Evolutionary conservation across 2,797 vertebrate genomes (phyloP).

Genomic region (Aeoliscus strigatus): DNA sequence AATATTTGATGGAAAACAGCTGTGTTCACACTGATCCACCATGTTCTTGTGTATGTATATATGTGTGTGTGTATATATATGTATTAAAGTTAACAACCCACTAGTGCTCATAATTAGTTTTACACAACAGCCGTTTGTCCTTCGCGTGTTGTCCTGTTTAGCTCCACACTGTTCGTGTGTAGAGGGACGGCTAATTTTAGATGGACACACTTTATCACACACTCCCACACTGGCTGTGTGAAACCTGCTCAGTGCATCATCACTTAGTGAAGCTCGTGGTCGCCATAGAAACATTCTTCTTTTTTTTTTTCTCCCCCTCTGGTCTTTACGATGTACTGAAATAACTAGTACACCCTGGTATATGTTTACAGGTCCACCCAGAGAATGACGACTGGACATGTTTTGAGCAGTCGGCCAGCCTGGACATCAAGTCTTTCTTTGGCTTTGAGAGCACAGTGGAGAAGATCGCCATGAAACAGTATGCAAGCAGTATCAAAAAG

Average conservation of each 20-base stretch:
- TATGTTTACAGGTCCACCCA: conserved; percentile 85
- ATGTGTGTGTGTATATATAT: too few relatives aligned
- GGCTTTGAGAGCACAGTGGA: conserved; percentile 95
- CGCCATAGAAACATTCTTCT: too few relatives aligned
- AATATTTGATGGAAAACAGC: too few relatives aligned
- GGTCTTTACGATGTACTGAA: too few relatives aligned
- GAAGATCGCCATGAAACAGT: conserved; percentile 96
- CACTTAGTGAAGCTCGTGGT: too few relatives aligned
- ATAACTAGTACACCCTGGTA: too few relatives aligned
- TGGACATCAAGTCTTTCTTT: conserved; percentile 97
- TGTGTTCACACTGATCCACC: too few relatives aligned
- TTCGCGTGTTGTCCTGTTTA: conserved; percentile 4
- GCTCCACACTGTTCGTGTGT: conserved; percentile 5
- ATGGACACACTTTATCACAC: conserved; percentile 26
- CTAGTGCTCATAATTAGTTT: background rate
- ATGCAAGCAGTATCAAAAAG: conserved; percentile 89
- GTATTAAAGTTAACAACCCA: too few relatives aligned
- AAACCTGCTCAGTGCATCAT: too few relatives aligned
- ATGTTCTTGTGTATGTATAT: too few relatives aligned
- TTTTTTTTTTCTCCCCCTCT: conserved; percentile 4
- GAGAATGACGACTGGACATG: conserved; percentile 97
- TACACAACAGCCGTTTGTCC: background rate
- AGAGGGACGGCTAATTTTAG: conserved; percentile 27
- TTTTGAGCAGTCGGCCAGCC: conserved; percentile 91
- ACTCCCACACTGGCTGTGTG: conserved; percentile 27